Evolutionary conservation across 2,113 vertebrate genomes (phyloP), one percentile per base, ranked within the genome.

Genomic region (Elachura formosa): DNA sequence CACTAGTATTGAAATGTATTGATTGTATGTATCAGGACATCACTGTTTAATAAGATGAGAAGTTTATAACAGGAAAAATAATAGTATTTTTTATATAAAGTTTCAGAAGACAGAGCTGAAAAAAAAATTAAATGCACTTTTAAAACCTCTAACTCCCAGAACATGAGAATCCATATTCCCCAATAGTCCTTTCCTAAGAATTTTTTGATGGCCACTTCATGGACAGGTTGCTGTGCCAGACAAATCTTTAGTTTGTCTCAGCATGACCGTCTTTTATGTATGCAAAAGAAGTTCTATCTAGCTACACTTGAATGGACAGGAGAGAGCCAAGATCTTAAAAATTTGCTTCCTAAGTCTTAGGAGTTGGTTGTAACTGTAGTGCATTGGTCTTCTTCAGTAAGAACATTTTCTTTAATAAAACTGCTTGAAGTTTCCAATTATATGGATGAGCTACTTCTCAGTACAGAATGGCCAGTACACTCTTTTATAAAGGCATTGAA

Each of bases 361-460:
- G 33, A 82, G 31, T 33, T 86, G 76, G 49, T n/a, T 93, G 94
- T 85, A 94, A 91, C 55, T 74, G 45, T 18, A 90, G 11, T 84
- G 66, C 81, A 75, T 28, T 49, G 40, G 75, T 63, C 58, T 67
- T 76, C 84, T 73, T 85, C 71, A 69, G 41, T 58, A 95, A 81
- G 34, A 84, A 83, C 82, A 54, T 43, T 51, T 89, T 95, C 62
- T 87, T 94, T 84, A 97, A 94, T 83, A 95, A 93, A 96, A 87
- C 36, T 85, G 19, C 41, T 88, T 74, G 40, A 59, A 22, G 79
- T 74, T 95, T 95, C 81, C 87, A 89, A 94, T 93, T 93, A 85
- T 86, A 85, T 90, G 90, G 93, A 87, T 95, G 91, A 93, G 62
- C 64, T 96, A 74, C 68, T 90, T 91, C 89, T 93, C 87, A 77